A percentile compares a stretch with the other conserved stretches of the same genome.
These are phyloP conservation scores for Anthophora plumipes DNA, from an alignment of 2,888 invertebrate species.

Conservation along the genomic window DNA sequence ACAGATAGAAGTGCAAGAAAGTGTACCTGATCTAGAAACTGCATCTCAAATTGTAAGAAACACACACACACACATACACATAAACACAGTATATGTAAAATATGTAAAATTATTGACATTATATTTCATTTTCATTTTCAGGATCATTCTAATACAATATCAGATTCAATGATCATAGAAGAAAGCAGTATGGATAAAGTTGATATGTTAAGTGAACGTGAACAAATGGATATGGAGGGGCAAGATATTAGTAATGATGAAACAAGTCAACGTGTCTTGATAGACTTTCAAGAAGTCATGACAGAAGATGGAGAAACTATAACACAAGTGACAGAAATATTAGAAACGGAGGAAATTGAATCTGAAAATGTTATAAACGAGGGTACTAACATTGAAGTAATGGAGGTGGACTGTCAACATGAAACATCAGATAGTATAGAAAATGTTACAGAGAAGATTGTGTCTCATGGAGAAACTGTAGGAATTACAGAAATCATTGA, in stretches of 20 bases:
- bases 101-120: background rate
- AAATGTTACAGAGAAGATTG: conserved; percentile 69
- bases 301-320: conserved; percentile 71
- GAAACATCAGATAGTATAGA: conserved; percentile 60
- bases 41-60: conserved; percentile 75
- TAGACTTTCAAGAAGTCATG: conserved; percentile 73
- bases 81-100: background rate
- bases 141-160: conserved; percentile 43
- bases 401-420: conserved; percentile 67
- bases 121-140: conserved; percentile 13
- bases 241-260: conserved; percentile 63
- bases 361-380: conserved; percentile 58
- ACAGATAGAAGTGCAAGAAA: conserved; percentile 73
- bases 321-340: conserved; percentile 67
- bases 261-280: conserved; percentile 54
- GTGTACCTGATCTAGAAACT: conserved; percentile 78
- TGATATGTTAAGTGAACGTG: conserved; percentile 64
- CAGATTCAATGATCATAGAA: conserved; percentile 67
- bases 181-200: conserved; percentile 70
- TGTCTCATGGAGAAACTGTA: conserved; percentile 73
- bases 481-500: conserved; percentile 81
- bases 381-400: conserved; percentile 55
- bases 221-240: conserved; percentile 66
- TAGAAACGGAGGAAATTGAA: conserved; percentile 72
- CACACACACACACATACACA: background rate